Evolutionary conservation across 2,797 vertebrate genomes (phyloP).

Genomic region (Chloroceryle amazona): DNA sequence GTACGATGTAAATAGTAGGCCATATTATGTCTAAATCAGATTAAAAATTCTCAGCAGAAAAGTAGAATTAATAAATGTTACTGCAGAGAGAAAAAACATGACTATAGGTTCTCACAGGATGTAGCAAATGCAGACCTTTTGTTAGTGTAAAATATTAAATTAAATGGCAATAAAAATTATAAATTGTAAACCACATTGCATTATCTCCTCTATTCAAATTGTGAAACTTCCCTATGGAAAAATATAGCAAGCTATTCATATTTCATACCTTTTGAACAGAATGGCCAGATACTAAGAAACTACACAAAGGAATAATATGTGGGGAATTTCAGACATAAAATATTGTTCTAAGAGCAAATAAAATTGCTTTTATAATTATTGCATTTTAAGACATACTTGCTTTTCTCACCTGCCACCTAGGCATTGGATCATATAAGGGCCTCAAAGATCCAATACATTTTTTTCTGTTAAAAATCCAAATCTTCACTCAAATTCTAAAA

Average conservation of each 20-base stretch:
- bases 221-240: neutral
- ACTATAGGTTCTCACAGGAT: neutral
- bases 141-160: neutral
- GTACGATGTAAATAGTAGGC: neutral
- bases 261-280: neutral
- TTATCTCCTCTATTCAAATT: neutral
- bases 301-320: neutral
- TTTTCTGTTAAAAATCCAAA: neutral
- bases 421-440: neutral
- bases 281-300: neutral
- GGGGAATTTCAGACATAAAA: neutral
- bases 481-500: neutral
- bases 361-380: neutral
- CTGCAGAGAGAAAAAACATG: neutral
- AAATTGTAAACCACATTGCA: neutral
- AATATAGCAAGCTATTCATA: neutral
- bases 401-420: neutral
- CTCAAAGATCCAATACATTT: neutral
- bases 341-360: neutral
- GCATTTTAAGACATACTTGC: neutral
- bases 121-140: neutral
- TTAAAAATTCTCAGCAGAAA: neutral
- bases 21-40: neutral
- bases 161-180: constrained; percentile 2
- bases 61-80: neutral